Conservation (phyloP, 1,140 invertebrate genomes). For the Dendrolimus punctatus region DNA sequence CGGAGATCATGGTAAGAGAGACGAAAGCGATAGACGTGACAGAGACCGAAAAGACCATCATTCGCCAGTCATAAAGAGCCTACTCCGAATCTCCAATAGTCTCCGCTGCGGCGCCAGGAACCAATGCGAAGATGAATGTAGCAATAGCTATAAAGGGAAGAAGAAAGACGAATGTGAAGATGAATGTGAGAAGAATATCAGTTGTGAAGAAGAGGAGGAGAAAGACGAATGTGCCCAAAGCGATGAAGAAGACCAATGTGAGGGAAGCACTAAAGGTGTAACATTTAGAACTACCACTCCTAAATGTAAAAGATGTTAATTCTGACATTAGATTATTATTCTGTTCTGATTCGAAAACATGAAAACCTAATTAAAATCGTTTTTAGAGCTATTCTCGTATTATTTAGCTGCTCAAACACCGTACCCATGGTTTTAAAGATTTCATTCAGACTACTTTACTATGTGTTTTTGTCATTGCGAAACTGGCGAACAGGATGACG, state of each 20-base stretch:
- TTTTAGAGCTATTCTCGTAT: too few relatives aligned
- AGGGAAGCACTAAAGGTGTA: constrained; percentile 2
- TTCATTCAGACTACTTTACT: too few relatives aligned
- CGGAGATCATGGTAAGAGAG: constrained; percentile 3
- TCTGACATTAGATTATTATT: not conserved
- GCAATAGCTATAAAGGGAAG: not conserved
- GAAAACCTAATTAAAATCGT: not conserved
- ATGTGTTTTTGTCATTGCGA: too few relatives aligned
- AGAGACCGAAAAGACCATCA: not conserved
- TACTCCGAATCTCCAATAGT: constrained; percentile 25
- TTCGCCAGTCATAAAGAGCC: constrained; percentile 26
- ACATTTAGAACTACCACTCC: not conserved
- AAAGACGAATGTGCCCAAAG: constrained; percentile 13
- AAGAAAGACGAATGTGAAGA: constrained; percentile 7
- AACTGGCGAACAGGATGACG: too few relatives aligned
- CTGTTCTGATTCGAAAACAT: not conserved
- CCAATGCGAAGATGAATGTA: constrained; percentile 28
- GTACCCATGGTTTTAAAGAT: too few relatives aligned
- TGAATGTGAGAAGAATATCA: constrained; percentile 7
- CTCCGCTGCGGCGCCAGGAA: constrained; percentile 25
- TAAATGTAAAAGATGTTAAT: constrained; percentile 4
- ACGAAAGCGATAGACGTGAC: constrained; percentile 7
- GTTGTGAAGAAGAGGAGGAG: constrained; percentile 19
- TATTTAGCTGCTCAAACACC: too few relatives aligned
- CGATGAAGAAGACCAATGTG: constrained; percentile 2